phyloP scores from a whole-genome alignment of 1,140 invertebrate genomes.

The Bombus soroeensis region DNA sequence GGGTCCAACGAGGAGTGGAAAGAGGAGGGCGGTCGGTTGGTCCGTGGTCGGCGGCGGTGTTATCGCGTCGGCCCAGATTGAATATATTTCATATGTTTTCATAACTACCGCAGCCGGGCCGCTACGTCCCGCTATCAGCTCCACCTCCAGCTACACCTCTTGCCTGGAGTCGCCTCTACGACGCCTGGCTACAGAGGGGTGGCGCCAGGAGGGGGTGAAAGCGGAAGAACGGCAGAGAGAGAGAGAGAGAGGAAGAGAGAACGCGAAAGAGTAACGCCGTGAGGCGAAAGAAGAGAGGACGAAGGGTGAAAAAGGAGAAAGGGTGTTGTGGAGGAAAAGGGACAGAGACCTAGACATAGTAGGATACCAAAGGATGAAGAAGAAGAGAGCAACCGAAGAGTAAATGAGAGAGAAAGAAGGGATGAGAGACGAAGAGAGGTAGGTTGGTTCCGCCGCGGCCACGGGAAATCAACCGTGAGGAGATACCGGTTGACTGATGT shows the following conservation, averaged over 20 bases:
- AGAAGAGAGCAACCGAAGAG: not conserved
- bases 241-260: not conserved
- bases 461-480: constrained; percentile 84
- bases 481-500: constrained; percentile 84
- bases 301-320: not conserved
- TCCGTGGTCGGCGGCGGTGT: constrained; percentile 73
- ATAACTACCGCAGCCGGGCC: constrained; percentile 77
- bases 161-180: constrained; percentile 31
- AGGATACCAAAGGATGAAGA: constrained; percentile 36
- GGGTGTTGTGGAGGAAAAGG: not conserved
- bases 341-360: constrained; percentile 9
- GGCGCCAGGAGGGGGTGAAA: constrained; percentile 3
- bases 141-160: constrained; percentile 49
- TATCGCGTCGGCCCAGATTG: constrained; percentile 81
- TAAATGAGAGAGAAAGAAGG: constrained; percentile 3
- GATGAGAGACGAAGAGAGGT: constrained; percentile 30
- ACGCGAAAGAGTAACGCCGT: not conserved
- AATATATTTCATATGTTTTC: constrained; percentile 84
- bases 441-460: constrained; percentile 73
- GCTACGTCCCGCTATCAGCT: constrained; percentile 75
- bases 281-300: not conserved
- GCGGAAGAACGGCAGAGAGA: not conserved
- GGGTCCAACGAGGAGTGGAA: constrained; percentile 5
- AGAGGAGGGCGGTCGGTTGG: constrained; percentile 34
- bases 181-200: not conserved